Percentiles rank a stretch among this genome's conserved stretches.
These are phyloP conservation scores for Drosophila kikkawai DNA, from an alignment of 1,140 invertebrate genomes.

Conservation along the genomic window DNA sequence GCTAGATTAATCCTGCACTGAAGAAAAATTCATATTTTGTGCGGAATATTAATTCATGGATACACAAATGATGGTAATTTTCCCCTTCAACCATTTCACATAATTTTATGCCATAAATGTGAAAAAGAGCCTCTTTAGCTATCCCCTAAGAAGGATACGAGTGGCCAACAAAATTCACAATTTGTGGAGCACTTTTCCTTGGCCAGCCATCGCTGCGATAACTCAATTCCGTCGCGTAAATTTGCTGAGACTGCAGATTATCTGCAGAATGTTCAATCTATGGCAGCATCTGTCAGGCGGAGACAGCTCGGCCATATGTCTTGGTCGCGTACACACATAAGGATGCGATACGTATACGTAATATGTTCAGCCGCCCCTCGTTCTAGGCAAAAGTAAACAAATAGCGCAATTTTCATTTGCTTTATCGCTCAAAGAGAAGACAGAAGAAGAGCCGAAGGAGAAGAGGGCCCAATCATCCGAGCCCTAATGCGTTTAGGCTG, in stretches of 20 bases:
- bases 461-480: constrained; percentile 57
- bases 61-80: not conserved
- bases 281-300: constrained; percentile 66
- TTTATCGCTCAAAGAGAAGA: constrained; percentile 45
- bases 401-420: constrained; percentile 75
- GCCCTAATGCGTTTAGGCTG: constrained; percentile 77
- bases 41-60: not conserved
- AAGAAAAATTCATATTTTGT: not conserved
- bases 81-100: not conserved
- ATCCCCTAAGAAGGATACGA: not conserved
- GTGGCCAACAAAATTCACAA: constrained; percentile 21
- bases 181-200: constrained; percentile 20
- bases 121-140: not conserved
- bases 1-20: constrained; percentile 11
- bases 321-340: constrained; percentile 32
- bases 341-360: constrained; percentile 5
- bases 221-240: constrained; percentile 52
- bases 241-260: constrained; percentile 70
- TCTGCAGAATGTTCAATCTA: constrained; percentile 40
- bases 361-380: constrained; percentile 8
- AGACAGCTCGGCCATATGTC: constrained; percentile 63
- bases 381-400: constrained; percentile 55
- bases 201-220: constrained; percentile 16
- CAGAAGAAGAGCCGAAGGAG: not conserved
- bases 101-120: constrained; percentile 1